Base-by-base conservation (phyloP, 1,140 invertebrate species). In the Sitobion miscanthi region DNA sequence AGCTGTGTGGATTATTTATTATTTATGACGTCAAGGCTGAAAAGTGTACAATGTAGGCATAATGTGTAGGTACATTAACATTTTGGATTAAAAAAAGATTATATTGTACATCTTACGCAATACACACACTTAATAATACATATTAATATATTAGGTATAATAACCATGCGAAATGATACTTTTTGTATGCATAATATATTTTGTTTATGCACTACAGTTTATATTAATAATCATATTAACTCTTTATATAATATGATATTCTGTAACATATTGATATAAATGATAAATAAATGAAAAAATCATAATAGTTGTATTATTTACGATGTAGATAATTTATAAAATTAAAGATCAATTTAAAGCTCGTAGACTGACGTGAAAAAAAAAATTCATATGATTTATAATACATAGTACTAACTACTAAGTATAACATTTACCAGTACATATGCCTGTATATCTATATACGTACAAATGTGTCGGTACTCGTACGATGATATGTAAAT, bases 21-120 rank as follows among this genome's bases (percentile, higher is more conserved):
- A 88, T 54, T 54, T 54, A 89, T 42, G 86, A 87, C 87, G 23
- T 89, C 87, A 54, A 89, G 49, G 87, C 21, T 54, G n/a, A 52
- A 52, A 52, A 86, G 47, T 30, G 45, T 47, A n/a, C 21, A 85
- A 52, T 52, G 17, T 49, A 49, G 47, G 14, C 14, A 49, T 49
- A 49, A 11, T 9, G 7, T 47, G 7, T 47, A 14, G 2, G 7
- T 54, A 54, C n/a, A n/a, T 77, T 77, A n/a, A 17, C 4, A 77
- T 77, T 77, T 35, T 6, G 5, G 4, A 77, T 14, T 23, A 35
- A 77, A 77, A 77, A 77, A 77, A 17, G 30, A 77, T 77, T 77
- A 35, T 77, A 77, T 6, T 69, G 25, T n/a, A 57, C 8, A 25
- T 57, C 20, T 23, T 57, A 54, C 20, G 17, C 25, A 62, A 42